phyloP scores from a whole-genome alignment of 2,113 vertebrate species.

The Myanophis thanlyinensis region DNA sequence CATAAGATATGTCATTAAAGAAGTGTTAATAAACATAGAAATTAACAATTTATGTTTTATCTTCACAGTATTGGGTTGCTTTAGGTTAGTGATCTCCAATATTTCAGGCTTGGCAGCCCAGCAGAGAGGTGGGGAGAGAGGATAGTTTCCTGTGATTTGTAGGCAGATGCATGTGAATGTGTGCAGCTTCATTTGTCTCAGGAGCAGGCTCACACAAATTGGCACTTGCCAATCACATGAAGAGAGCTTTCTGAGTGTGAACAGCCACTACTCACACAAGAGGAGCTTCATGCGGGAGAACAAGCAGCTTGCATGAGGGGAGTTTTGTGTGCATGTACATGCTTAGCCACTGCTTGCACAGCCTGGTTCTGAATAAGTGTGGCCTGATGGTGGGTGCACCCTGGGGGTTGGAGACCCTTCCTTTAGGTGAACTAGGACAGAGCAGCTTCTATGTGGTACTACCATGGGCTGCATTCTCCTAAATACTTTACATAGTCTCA shows the following conservation, averaged over 20 bases:
- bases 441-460: neutral
- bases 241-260: no score
- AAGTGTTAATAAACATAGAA: neutral
- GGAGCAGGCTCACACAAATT: no score
- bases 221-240: no score
- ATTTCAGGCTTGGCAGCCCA: no score
- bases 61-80: neutral
- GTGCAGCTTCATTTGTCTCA: no score
- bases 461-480: neutral
- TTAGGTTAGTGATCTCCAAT: neutral
- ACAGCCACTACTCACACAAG: neutral
- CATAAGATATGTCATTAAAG: constrained; percentile 21
- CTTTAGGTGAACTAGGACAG: neutral
- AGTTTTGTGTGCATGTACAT: neutral
- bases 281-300: neutral
- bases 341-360: neutral
- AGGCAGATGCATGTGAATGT: no score
- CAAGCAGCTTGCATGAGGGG: neutral
- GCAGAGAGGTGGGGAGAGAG: no score
- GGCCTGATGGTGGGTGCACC: neutral
- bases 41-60: neutral
- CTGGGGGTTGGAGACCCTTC: no score
- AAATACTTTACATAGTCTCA: neutral
- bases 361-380: neutral
- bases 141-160: no score